Evolutionary conservation across 2,113 vertebrate genomes (phyloP), one percentile per base, ranked within the genome.

Genomic region (Pelecanoides urinatrix): DNA sequence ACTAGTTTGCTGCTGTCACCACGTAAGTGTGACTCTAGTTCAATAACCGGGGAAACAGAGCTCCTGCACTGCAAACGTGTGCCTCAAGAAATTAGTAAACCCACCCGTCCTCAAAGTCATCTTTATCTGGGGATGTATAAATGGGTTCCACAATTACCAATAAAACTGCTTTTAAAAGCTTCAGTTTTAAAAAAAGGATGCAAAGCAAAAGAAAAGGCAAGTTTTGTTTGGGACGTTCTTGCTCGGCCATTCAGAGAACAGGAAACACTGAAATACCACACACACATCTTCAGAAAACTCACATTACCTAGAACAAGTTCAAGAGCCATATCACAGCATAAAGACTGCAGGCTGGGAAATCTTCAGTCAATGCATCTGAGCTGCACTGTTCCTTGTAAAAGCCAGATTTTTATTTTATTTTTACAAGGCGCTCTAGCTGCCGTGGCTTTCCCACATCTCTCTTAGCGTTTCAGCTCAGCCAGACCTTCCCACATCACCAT

Each of bases 401-500:
- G 20, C 19, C 86, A 89, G 67, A 72, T 47, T 91, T 72, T 65
- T 13, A 45, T 61, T 95, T 94, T 56, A 80, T 90, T 96, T 96
- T 96, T 86, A 87, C 61, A 81, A 79, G 92, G 34, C 50, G 0
- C 67, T 86, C 75, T 70, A 76, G 71, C 87, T 68, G 86, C 89
- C 4, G 16, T 16, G 62, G 66, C 66, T 82, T 95, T 96, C 95
- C 93, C 93, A 92, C 90, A 93, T 82, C 76, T 38, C 90, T 61
- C 68, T 11, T 3, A 66, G 92, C 15, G 5, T 47, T 72, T 73
- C 71, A 56, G 88, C 53, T 70, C 86, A 74, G 90, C 80, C 86
- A 96, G 95, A 86, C 96, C 90, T 86, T 76, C 94, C 94, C 94
- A 92, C 81, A 76, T 19, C 90, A 67, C 91, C 94, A 91, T 67